Conservation (phyloP, 2,797 vertebrate species). For the Peromyscus aztecus region DNA sequence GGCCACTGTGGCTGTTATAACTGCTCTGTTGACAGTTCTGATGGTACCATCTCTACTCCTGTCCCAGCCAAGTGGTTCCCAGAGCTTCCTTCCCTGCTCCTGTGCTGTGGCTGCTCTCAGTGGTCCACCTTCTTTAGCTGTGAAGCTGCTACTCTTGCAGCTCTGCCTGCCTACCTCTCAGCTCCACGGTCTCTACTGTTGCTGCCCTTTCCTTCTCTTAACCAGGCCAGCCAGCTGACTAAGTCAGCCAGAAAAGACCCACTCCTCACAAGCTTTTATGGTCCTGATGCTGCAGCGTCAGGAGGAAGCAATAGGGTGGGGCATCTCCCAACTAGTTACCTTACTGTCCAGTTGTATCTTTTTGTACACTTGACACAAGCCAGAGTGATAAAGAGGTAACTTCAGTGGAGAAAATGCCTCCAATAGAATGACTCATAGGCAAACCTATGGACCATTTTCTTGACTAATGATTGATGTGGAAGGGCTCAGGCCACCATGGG, state of each 20-base stretch:
- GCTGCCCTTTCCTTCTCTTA: neutral
- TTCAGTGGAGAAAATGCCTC: neutral
- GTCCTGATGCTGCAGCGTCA: neutral
- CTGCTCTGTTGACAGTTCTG: neutral
- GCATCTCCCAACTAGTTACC: neutral
- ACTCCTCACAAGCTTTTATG: neutral
- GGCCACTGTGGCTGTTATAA: neutral
- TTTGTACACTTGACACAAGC: neutral
- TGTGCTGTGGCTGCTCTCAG: neutral
- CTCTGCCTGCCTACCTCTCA: neutral
- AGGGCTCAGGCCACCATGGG: neutral
- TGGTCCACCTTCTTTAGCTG: neutral
- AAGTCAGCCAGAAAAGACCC: neutral
- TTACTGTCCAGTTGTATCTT: neutral
- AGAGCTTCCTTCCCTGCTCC: neutral
- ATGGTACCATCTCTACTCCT: neutral
- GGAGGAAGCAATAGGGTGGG: neutral
- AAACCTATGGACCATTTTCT: neutral
- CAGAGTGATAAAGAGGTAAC: no score
- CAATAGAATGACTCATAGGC: neutral
- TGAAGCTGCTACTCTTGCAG: neutral
- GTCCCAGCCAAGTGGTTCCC: neutral
- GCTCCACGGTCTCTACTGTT: neutral
- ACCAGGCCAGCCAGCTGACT: no score
- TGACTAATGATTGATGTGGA: neutral